Evolutionary conservation across 2,113 vertebrate genomes (phyloP), one percentile per base, ranked within the genome.

Genomic region (Solenodon paradoxus): DNA sequence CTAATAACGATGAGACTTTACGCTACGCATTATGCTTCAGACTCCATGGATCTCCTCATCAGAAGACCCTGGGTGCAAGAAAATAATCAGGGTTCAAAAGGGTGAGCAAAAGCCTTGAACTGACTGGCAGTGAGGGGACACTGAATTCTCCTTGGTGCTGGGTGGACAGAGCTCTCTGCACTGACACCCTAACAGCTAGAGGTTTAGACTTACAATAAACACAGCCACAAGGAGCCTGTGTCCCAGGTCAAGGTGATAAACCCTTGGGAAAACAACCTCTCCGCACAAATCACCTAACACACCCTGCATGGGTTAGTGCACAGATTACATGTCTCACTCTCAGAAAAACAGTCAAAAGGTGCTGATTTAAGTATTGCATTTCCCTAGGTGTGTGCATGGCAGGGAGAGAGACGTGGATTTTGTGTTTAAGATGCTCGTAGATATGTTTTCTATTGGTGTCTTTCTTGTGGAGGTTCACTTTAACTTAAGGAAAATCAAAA

Each of bases 401-500:
- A 9, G 26, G 45, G 7, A 9, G 49, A 24, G 64, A n/a, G 57
- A 26, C 9, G 57, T 57, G 63, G 59, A 45, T 85, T 90, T 94
- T 55, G 42, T 61, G 22, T 53, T 88, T 79, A 64, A 30, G 69
- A 93, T 72, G 38, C 10, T 74, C 35, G 28, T 64, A 10, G 12
- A 59, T 89, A 45, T 78, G 7, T 64, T 88, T 83, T 57, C 66
- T 80, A 28, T 53, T 8, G 4, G 22, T 13, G 16, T n/a, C 17
- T 75, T 94, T 79, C 69, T 64, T 32, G 17, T 30, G 42, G 30
- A 61, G 49, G 9, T 55, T 9, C 30, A 53, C 35, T 53, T 84
- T 61, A 68, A 64, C 64, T 57, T 45, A 47, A 94, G 72, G 80
- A 81, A 92, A 93, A 88, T 32, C 15, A 90, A 75, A 90, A 77